Evolutionary conservation across 2,797 vertebrate genomes (phyloP).

Genomic region (Platyrinchus mystaceus): DNA sequence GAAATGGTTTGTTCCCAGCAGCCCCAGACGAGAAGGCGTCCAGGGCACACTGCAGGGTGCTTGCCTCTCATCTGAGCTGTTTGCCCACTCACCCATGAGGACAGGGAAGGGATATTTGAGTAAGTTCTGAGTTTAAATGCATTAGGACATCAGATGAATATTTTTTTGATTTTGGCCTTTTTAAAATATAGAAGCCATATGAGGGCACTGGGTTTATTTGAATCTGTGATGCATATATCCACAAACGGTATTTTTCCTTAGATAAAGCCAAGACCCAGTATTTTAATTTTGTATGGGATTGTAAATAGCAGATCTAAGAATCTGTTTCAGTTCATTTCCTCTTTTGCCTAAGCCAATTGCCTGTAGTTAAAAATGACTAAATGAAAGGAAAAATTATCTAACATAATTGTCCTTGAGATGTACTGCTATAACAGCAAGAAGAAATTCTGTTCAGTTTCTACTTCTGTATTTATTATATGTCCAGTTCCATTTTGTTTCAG

Average conservation of each 20-base stretch:
- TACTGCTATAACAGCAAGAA: neutral
- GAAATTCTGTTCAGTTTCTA: neutral
- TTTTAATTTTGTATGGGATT: neutral
- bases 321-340: conserved; percentile 28
- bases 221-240: neutral
- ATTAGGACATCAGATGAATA: neutral
- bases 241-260: neutral
- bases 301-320: neutral
- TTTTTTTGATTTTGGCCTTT: neutral
- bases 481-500: neutral
- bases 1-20: neutral
- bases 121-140: neutral
- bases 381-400: neutral
- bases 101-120: neutral
- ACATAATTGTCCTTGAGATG: conserved; percentile 11
- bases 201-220: neutral
- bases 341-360: conserved; percentile 6
- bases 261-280: neutral
- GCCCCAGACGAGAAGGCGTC: neutral
- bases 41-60: neutral
- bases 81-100: neutral
- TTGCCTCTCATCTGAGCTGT: neutral
- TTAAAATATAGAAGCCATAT: neutral
- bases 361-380: conserved; percentile 23
- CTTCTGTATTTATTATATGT: neutral